These are phyloP conservation scores for Pelodytes ibericus DNA, from an alignment of 2,797 vertebrate species.

Conservation along the genomic window DNA sequence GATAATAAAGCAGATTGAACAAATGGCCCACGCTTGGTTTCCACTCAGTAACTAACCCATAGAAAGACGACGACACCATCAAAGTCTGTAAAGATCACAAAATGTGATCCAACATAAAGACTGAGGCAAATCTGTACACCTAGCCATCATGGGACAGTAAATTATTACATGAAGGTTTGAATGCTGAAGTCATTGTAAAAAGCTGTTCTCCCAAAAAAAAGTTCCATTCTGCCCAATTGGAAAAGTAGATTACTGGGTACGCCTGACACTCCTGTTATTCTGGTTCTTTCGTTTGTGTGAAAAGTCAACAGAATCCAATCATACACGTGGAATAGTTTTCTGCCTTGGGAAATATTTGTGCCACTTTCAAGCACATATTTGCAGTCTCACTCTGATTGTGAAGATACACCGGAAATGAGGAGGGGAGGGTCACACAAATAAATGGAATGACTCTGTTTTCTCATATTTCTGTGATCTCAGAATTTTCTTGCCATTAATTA, in stretches of 20 bases:
- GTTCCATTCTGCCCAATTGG: not conserved
- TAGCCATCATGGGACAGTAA: not conserved
- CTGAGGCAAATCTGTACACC: not conserved
- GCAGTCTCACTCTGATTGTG: not conserved
- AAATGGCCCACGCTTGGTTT: too few relatives aligned
- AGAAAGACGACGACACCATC: too few relatives aligned
- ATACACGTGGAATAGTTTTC: not conserved
- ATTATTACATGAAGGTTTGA: not conserved
- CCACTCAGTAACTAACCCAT: too few relatives aligned
- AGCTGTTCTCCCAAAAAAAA: not conserved
- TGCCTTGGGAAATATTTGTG: not conserved
- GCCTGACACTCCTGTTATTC: conserved; percentile 10
- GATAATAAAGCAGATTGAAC: too few relatives aligned
- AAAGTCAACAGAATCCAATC: conserved; percentile 1
- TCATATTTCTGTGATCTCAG: not conserved
- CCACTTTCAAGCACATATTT: not conserved
- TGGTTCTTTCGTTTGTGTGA: not conserved
- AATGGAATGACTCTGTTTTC: not conserved
- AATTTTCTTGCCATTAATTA: not conserved
- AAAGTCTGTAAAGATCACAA: too few relatives aligned
- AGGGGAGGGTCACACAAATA: not conserved
- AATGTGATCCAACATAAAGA: too few relatives aligned
- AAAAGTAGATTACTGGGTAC: not conserved
- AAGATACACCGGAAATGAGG: not conserved
- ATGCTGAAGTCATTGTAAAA: not conserved